Conservation (phyloP, 2,797 vertebrate genomes). For the Podargus strigoides region DNA sequence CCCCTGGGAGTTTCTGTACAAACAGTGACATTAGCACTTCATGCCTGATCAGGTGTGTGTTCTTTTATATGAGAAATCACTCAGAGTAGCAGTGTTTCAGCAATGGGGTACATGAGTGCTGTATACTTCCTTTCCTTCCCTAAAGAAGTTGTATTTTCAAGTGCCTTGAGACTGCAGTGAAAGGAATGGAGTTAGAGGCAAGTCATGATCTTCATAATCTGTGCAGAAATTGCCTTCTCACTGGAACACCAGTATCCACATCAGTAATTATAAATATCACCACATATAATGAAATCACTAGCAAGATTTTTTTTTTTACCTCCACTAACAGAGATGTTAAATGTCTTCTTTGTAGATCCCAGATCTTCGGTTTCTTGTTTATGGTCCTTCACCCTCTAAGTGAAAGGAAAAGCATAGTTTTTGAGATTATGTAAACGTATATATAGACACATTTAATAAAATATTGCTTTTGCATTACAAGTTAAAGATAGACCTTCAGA, state of each 20-base stretch:
- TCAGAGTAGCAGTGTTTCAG: neutral
- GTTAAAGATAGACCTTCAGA: neutral
- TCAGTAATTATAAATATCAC: neutral
- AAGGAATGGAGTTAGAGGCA: neutral
- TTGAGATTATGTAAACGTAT: neutral
- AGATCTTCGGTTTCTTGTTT: slow-evolving; percentile 58
- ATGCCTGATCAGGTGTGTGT: neutral
- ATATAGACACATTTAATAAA: neutral
- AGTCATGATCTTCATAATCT: neutral
- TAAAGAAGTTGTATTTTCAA: neutral
- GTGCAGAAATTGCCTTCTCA: neutral
- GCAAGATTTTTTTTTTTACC: slow-evolving; percentile 64
- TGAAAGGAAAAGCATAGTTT: neutral
- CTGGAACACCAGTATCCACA: neutral
- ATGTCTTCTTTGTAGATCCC: slow-evolving; percentile 46
- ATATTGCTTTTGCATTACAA: neutral
- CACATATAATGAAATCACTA: neutral
- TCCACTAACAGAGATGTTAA: slow-evolving; percentile 78
- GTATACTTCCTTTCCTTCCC: neutral
- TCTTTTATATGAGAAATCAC: neutral
- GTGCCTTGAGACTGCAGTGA: neutral
- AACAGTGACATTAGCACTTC: neutral
- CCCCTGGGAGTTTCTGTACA: neutral
- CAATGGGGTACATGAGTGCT: neutral
- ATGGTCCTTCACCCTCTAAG: slow-evolving; percentile 54